phyloP scores from a whole-genome alignment of 2,888 invertebrate species.

The Drosophila limbata region DNA sequence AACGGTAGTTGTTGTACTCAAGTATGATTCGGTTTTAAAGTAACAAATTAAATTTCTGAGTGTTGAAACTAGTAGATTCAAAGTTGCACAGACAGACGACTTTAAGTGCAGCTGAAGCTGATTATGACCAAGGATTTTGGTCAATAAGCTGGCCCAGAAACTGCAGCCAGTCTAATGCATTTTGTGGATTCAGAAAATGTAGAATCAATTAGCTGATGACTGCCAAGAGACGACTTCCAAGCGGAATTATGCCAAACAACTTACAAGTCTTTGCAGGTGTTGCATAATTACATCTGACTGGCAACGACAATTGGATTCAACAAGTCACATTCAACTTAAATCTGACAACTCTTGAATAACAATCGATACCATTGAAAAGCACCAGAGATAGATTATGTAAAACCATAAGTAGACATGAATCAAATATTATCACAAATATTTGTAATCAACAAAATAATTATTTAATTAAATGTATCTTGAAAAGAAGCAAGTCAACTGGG shows the following conservation, averaged over 20 bases:
- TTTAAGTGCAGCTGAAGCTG: constrained; percentile 72
- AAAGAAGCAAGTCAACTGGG: background rate
- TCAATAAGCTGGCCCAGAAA: constrained; percentile 50
- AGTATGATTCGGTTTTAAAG: too few species aligned
- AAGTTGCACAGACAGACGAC: constrained; percentile 56
- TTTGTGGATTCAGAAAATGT: constrained; percentile 18
- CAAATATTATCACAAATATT: background rate
- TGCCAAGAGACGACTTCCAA: constrained; percentile 1
- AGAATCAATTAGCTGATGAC: constrained; percentile 68
- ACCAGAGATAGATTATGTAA: background rate
- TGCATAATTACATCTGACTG: background rate
- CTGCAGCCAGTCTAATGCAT: constrained; percentile 49
- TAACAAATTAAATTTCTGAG: too few species aligned
- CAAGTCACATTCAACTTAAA: background rate
- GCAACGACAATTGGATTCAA: background rate
- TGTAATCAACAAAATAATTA: background rate
- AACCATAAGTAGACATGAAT: background rate
- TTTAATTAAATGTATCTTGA: background rate
- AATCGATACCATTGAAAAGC: background rate
- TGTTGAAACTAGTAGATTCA: background rate
- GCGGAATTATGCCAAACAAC: too few species aligned
- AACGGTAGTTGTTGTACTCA: too few species aligned
- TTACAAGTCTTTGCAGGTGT: background rate
- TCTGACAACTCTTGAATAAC: background rate
- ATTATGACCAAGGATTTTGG: constrained; percentile 70